phyloP scores from a whole-genome alignment of 1,140 invertebrate genomes.

The Brachionus angularis region DNA sequence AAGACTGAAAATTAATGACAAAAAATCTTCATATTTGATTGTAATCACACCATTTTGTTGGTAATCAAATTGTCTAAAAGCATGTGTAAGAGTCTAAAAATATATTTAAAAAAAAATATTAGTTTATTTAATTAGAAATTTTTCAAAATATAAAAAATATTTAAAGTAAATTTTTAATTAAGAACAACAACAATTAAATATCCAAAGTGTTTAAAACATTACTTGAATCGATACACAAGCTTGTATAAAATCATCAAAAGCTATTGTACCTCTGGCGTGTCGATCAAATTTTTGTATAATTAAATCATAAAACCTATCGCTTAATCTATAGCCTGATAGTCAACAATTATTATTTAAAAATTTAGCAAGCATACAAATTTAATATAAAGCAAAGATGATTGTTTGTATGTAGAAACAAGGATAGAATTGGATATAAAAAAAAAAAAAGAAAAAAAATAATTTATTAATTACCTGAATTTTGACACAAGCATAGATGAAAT shows the following conservation, averaged over 20 bases:
- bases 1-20: constrained; percentile 86
- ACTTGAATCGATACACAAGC: constrained; percentile 87
- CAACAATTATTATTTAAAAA: background rate
- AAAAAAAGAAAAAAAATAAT: constrained; percentile 34
- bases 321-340: constrained; percentile 65
- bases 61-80: constrained; percentile 82
- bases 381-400: no score
- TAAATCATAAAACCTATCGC: constrained; percentile 74
- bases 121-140: background rate
- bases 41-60: constrained; percentile 90
- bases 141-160: background rate
- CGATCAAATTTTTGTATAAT: constrained; percentile 89
- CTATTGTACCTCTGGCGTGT: constrained; percentile 77
- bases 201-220: constrained; percentile 61
- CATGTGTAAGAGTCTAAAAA: constrained; percentile 79
- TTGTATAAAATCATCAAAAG: constrained; percentile 98
- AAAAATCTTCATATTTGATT: constrained; percentile 94
- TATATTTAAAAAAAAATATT: constrained; percentile 49
- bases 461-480: constrained; percentile 65
- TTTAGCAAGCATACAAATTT: background rate
- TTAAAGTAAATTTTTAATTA: background rate
- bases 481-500: constrained; percentile 94
- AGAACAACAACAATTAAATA: background rate
- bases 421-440: background rate
- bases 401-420: constrained; percentile 12